A percentile compares a stretch with the other conserved stretches of the same genome.
phyloP scores from a whole-genome alignment of 2,888 invertebrate species.

The Scaptomyza cyrtandrae region DNA sequence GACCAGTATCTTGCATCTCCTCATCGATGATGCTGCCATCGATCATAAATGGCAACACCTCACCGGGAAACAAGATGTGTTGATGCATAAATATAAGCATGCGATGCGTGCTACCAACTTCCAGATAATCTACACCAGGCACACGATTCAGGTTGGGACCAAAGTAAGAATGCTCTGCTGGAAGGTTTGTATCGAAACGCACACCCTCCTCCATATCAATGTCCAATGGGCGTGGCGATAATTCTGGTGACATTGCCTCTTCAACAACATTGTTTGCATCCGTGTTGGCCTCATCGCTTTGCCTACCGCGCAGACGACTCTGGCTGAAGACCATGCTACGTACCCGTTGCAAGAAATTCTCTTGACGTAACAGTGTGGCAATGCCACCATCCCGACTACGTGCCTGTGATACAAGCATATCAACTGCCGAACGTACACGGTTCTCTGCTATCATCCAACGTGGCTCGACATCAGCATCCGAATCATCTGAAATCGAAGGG shows the following conservation, averaged over 20 bases:
- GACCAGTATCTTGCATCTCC: slow-evolving; percentile 74
- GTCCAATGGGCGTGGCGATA: slow-evolving; percentile 42
- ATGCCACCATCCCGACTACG: slow-evolving; percentile 67
- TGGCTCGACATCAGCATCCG: slow-evolving; percentile 55
- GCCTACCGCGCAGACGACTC: slow-evolving; percentile 60
- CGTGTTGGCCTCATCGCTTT: slow-evolving; percentile 29
- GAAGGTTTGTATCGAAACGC: slow-evolving; percentile 86
- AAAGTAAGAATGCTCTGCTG: slow-evolving; percentile 86
- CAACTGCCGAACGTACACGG: slow-evolving; percentile 62
- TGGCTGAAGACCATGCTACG: slow-evolving; percentile 79
- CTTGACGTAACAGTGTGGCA: slow-evolving; percentile 59
- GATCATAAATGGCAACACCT: slow-evolving; percentile 90
- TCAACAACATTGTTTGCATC: slow-evolving; percentile 22
- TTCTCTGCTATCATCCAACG: slow-evolving; percentile 69
- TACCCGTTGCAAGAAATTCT: slow-evolving; percentile 76
- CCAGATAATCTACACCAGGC: slow-evolving; percentile 88
- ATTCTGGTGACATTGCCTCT: slow-evolving; percentile 7
- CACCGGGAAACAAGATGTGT: slow-evolving; percentile 91
- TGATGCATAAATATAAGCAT: slow-evolving; percentile 87
- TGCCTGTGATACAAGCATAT: slow-evolving; percentile 60
- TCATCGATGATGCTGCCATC: slow-evolving; percentile 84
- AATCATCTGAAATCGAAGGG: slow-evolving; percentile 49
- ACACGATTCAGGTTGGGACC: slow-evolving; percentile 86
- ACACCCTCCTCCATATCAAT: slow-evolving; percentile 66
- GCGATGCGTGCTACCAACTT: slow-evolving; percentile 85